Evolutionary conservation across 2,797 vertebrate genomes (phyloP).

Genomic region (Lepilemur ruficaudatus): DNA sequence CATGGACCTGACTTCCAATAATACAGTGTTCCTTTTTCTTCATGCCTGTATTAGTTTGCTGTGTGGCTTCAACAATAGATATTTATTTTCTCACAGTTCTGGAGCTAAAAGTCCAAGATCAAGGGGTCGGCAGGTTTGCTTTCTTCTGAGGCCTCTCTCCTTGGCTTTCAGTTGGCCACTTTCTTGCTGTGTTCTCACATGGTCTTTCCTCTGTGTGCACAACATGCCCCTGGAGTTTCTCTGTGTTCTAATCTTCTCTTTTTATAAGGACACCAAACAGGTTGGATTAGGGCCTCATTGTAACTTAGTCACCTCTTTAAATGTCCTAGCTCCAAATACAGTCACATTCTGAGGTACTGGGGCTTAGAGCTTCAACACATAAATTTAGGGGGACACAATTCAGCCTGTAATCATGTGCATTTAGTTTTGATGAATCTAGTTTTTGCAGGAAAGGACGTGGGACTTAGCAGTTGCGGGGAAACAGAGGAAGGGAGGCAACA

Average conservation of each 20-base stretch:
- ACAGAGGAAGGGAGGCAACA: too few relatives aligned
- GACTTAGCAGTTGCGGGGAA: too few relatives aligned
- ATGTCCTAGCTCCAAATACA: background rate
- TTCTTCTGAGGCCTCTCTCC: background rate
- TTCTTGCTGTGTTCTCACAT: background rate
- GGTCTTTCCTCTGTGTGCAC: background rate
- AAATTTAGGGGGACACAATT: background rate
- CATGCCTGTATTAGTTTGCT: background rate
- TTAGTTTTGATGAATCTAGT: background rate
- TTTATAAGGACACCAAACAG: background rate
- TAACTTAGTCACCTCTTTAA: background rate
- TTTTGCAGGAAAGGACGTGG: background rate
- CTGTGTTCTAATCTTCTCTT: background rate
- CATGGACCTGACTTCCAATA: background rate
- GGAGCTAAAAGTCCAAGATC: background rate
- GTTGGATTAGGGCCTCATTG: background rate
- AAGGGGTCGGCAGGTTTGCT: background rate
- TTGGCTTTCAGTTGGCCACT: background rate
- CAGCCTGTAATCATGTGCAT: background rate
- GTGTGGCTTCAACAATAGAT: background rate
- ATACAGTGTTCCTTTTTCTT: background rate
- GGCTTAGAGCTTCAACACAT: background rate
- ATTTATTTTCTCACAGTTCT: background rate
- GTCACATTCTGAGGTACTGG: background rate
- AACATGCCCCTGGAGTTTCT: background rate